Base-by-base conservation (phyloP, 2,797 vertebrate genomes). In the Myotis pilosus region DNA sequence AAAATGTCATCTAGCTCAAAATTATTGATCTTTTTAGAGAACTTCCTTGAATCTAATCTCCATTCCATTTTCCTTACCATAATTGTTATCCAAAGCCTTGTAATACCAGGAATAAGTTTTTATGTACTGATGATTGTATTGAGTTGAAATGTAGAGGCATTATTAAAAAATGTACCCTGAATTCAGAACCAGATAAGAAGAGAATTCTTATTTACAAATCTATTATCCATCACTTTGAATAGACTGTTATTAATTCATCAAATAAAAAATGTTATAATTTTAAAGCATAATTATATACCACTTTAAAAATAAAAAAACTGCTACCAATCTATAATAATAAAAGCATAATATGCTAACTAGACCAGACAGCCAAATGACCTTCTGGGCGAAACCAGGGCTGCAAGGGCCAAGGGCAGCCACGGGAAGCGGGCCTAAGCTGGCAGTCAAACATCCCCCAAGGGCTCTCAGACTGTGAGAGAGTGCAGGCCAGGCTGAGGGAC, bases 101-200 rank as follows among this genome's bases (percentile, higher is more conserved):
- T 91, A 92, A 93, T 30, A 83, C n/a, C 12, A 62, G 75, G 20
- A 76, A 68, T 66, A 92, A 74, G 28, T 94, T 60, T 87, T 55
- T 88, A n/a, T 68, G 23, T 89, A 9, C 28, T 94, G 9, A 36
- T 94, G 30, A 51, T 68, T 94, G 47, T 79, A 0, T 89, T 78
- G 53, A 90, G 38, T 72, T 96, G 62, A 95, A 93, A 76, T 83
- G 3, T 41, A 66, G 53, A 79, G 30, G 4, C 28, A 93, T 94
- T 86, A 51, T 89, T 69, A 94, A 66, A 92, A 93, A 94, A 88
- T 10, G 10, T 90, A 64, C 74, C 7, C 11, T 83, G 76, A 94
- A 74, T 80, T 89, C 76, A 96, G 71, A 96, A 87, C 72, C 15
- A 92, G 44, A 86, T 87, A 81, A 51, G 76, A 81, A 41, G 72